phyloP scores from a whole-genome alignment of 2,113 vertebrate genomes.

The Asarcornis scutulata region DNA sequence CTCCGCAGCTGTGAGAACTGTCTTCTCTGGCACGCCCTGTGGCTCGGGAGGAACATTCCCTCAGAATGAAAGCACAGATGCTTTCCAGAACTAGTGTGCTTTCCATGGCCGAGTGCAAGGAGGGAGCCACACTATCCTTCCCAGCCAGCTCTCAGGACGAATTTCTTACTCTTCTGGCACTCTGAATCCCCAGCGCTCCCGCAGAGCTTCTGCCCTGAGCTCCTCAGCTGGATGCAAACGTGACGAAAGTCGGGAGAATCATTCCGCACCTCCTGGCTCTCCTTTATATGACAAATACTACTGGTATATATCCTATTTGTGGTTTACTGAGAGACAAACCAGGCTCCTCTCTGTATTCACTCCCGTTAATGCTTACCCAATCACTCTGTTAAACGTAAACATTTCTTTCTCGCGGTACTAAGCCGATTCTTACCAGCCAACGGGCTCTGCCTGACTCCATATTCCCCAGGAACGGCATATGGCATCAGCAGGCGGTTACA shows the following conservation, averaged over 20 bases:
- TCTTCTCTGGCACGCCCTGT: background rate
- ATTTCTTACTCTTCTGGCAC: rapidly evolving
- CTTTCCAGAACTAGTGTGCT: background rate
- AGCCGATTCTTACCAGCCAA: background rate
- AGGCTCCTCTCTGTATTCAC: background rate
- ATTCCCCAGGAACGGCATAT: background rate
- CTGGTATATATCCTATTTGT: background rate
- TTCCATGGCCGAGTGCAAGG: background rate
- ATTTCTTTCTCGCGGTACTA: background rate
- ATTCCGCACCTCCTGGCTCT: background rate
- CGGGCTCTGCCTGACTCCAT: background rate
- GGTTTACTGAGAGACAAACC: background rate
- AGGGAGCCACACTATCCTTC: rapidly evolving
- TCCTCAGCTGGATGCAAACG: background rate
- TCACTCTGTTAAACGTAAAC: background rate
- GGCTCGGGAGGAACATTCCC: background rate
- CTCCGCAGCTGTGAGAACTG: background rate
- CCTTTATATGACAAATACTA: background rate
- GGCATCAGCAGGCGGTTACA: background rate
- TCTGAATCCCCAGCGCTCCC: background rate
- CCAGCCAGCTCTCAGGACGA: background rate
- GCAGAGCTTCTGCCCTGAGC: background rate
- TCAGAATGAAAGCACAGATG: background rate
- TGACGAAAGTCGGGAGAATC: background rate
- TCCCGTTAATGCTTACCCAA: background rate